These are phyloP conservation scores for Cariama cristata DNA, from an alignment of 2,113 vertebrate genomes.

Conservation along the genomic window DNA sequence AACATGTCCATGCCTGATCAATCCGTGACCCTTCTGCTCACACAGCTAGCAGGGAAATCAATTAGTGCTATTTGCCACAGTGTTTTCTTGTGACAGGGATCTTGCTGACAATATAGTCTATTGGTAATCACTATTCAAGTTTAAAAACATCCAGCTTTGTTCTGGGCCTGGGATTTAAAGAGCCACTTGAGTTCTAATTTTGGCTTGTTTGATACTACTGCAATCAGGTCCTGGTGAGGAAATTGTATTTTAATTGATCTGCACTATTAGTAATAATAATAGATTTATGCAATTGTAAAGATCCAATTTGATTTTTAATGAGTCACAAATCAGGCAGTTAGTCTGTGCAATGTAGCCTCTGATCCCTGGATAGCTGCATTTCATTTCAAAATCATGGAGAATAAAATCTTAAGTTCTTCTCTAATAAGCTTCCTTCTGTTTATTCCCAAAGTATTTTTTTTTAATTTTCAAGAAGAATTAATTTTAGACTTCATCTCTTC, in stretches of 20 bases:
- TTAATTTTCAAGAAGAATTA: background rate
- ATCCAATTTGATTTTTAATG: slow-evolving; percentile 10
- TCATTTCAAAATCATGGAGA: background rate
- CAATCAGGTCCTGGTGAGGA: background rate
- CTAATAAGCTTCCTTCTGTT: background rate
- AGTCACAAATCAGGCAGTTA: background rate
- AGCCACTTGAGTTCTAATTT: background rate
- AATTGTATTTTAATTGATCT: background rate
- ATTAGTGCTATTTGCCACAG: background rate
- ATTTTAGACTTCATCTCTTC: background rate
- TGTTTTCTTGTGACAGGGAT: background rate
- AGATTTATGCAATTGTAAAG: background rate
- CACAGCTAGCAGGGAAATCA: background rate
- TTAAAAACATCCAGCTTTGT: background rate
- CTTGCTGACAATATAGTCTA: background rate
- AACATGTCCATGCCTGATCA: background rate
- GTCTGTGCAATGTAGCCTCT: background rate
- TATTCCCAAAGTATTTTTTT: background rate
- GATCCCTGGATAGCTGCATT: background rate
- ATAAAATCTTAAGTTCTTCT: background rate
- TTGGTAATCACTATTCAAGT: background rate
- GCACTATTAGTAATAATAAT: background rate
- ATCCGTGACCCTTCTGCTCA: background rate
- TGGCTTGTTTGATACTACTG: background rate
- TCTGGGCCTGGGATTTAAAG: background rate